Base-by-base conservation (phyloP, 1,140 invertebrate species). In the Monomorium pharaonis region DNA sequence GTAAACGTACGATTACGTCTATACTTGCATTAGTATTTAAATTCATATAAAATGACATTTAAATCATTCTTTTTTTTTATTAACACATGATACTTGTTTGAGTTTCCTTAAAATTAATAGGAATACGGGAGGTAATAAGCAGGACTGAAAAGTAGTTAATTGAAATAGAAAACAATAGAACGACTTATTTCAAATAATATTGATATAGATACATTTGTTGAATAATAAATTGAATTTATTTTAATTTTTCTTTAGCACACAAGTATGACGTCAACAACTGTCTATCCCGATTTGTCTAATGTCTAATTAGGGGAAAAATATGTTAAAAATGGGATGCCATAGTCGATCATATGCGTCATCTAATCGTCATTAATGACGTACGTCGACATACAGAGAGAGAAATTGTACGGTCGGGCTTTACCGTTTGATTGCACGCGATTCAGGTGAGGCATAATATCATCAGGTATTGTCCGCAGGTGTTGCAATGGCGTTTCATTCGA, bases 341-440 rank as follows among this genome's bases (percentile, higher is more conserved):
- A 47, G 16, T 70, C n/a, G 0, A 24, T 16, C 4, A 49, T 63
- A 24, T 1, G 14, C 33, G 5, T 12, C 14, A 24, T 0, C 24
- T 85, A 69, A 88, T 58, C 0, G 42, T 72, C 21, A 76, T 58
- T 30, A 44, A 81, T 72, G 65, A 72, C 78, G 78, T 37, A 70
- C 33, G 33, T 21, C n/a, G n/a, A 49, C 30, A 47, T 3, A 58
- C 16, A 27, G 21, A 56, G 14, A 80, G 37, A 80, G 44, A 30
- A 12, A 70, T 81, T 70, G 37, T 37, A 7, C 7, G n/a, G 24
- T 70, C 16, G 3, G n/a, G 12, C 33, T 47, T 78, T 12, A 63
- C 58, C 21, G 37, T 37, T 77, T 42, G 14, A 3, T 65, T 56
- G 47, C 63, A 69, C 33, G 21, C 44, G 27, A 80, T 42, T 44